phyloP scores from a whole-genome alignment of 1,140 invertebrate species.

The Tribolium castaneum region DNA sequence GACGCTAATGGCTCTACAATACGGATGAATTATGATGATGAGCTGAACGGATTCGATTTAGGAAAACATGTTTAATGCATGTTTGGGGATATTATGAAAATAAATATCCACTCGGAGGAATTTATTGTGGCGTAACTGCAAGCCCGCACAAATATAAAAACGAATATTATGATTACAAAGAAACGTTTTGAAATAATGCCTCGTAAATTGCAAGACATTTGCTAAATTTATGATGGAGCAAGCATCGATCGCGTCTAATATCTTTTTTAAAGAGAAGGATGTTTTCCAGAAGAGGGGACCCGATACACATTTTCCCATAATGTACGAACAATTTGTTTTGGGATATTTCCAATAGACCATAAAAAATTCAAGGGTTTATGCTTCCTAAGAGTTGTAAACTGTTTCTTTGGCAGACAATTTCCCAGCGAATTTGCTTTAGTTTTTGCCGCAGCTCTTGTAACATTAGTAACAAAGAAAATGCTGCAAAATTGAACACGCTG shows the following conservation, averaged over 20 bases:
- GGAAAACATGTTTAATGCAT: conserved; percentile 29
- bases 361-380: neutral
- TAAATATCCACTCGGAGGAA: conserved; percentile 9
- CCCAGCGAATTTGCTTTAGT: no score
- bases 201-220: neutral
- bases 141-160: neutral
- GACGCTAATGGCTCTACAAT: conserved; percentile 8
- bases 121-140: conserved; percentile 1
- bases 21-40: conserved; percentile 27
- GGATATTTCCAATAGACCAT: neutral
- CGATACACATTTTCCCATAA: conserved; percentile 2
- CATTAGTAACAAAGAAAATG: no score
- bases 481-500: no score
- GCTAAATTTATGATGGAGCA: neutral
- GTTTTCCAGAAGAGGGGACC: neutral
- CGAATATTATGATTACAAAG: neutral
- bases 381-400: neutral
- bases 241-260: neutral
- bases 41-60: conserved; percentile 6
- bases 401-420: no score
- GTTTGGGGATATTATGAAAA: conserved; percentile 21
- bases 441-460: no score
- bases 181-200: neutral
- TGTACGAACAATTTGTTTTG: neutral
- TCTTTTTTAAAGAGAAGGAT: neutral